Percentiles rank a stretch among this genome's conserved stretches.
Evolutionary conservation across 2,113 vertebrate genomes (phyloP).

Genomic region (Paedocypris sp.): DNA sequence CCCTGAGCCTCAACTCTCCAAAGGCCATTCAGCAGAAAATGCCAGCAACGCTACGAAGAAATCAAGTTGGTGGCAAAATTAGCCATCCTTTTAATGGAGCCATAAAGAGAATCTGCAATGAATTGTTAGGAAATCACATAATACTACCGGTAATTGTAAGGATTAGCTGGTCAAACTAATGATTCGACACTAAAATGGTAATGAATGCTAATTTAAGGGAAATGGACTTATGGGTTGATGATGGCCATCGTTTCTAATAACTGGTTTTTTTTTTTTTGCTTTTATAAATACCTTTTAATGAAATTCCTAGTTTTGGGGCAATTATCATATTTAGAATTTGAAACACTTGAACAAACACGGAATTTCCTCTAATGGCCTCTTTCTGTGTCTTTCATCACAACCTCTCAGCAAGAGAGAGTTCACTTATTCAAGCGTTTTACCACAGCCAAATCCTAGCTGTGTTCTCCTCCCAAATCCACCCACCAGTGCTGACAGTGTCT

Average conservation of each 20-base stretch:
- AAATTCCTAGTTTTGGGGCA: not conserved
- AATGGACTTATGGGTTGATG: slow-evolving; percentile 33
- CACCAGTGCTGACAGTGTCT: no score
- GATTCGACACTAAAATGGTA: slow-evolving; percentile 36
- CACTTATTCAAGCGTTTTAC: not conserved
- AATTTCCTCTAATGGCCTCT: not conserved
- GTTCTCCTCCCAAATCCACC: not conserved
- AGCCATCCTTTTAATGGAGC: slow-evolving; percentile 34
- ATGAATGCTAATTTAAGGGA: slow-evolving; percentile 38
- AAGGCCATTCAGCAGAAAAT: slow-evolving; percentile 28
- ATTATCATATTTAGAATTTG: slow-evolving; percentile 8
- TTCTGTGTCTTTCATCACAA: not conserved
- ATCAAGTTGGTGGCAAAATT: slow-evolving; percentile 28
- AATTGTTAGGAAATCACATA: slow-evolving; percentile 31
- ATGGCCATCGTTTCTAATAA: slow-evolving; percentile 29
- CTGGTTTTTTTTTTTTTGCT: slow-evolving; percentile 6
- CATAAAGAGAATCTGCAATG: slow-evolving; percentile 37
- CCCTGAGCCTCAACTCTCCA: slow-evolving; percentile 21
- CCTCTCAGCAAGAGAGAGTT: not conserved
- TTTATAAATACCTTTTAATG: not conserved
- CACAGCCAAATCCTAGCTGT: not conserved
- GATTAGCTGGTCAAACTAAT: slow-evolving; percentile 37
- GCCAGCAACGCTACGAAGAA: slow-evolving; percentile 1
- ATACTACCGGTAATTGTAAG: slow-evolving; percentile 34
- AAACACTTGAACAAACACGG: not conserved